Base-by-base conservation (phyloP, 2,113 vertebrate genomes). In the Heliornis fulica region DNA sequence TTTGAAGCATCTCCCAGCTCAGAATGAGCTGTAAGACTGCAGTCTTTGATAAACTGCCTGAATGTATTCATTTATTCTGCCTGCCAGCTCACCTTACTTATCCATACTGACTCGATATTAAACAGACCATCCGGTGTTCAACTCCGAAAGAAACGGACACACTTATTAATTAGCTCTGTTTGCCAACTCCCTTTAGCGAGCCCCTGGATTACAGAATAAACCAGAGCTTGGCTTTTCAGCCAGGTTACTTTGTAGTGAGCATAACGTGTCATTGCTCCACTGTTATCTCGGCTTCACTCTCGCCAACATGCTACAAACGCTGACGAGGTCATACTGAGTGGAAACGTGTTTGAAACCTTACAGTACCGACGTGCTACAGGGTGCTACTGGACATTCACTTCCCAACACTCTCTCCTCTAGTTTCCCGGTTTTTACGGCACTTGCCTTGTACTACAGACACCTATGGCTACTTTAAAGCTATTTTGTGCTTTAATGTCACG, bases 81-180 rank as follows among this genome's bases (percentile, higher is more conserved):
- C 66, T 90, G 75, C 87, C 85, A 85, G 84, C 82, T 94, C 95
- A 87, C 57, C 88, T 95, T 69, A 36, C 89, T 41, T 43, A 45
- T 84, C 45, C 26, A 7, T 41, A 34, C 60, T 20, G 46, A 3
- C 83, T 76, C 59, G 14, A 22, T 5, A 51, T 2, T 12, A 48
- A 88, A 43, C 17, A 21, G 32, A 9, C 18, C 0, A 1, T 54
- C 72, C 56, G 76, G 65, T 22, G 83, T n/a, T 81, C 72, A 16
- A 32, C 71, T 69, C 64, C 23, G 79, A 57, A 36, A 56, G 79
- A 59, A 50, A 5, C 0, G 13, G 45, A 66, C 41, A 3, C 5
- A 28, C 64, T 71, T 46, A 7, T 60, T 93, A 90, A 95, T 89
- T 81, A 88, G 70, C 68, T 36, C 21, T 31, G 40, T 50, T 66